These are phyloP conservation scores for Cryptocephalus moraei DNA, from an alignment of 2,888 invertebrate species.

Conservation along the genomic window DNA sequence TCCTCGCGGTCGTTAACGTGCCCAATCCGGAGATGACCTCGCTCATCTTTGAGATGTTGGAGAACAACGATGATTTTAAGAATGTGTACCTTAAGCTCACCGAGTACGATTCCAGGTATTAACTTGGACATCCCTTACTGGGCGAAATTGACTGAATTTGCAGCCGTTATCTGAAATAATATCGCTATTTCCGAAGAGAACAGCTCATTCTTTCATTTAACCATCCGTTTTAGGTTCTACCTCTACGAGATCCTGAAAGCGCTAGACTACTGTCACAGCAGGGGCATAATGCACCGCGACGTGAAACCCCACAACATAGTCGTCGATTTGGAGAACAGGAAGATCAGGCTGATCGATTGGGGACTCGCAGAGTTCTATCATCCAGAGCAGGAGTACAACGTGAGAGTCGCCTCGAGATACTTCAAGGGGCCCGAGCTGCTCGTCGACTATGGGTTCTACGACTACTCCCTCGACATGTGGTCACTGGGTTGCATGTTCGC, in stretches of 20 bases:
- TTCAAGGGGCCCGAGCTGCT: constrained; percentile 36
- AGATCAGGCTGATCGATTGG: constrained; percentile 34
- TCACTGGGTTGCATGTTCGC: constrained; percentile 37
- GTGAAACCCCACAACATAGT: constrained; percentile 38
- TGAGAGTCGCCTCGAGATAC: constrained; percentile 35
- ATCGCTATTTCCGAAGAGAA: not conserved
- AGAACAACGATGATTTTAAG: constrained; percentile 34
- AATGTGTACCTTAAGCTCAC: constrained; percentile 32
- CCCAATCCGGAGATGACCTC: constrained; percentile 26
- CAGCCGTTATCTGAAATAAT: no score
- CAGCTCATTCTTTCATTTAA: not conserved
- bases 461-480: constrained; percentile 38
- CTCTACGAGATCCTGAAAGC: constrained; percentile 39
- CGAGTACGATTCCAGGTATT: constrained; percentile 28
- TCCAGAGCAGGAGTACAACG: constrained; percentile 36
- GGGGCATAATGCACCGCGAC: constrained; percentile 37
- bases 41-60: constrained; percentile 32
- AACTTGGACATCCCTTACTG: no score
- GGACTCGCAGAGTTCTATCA: constrained; percentile 37
- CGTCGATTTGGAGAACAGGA: constrained; percentile 29
- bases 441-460: constrained; percentile 35
- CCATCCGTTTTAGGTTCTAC: constrained; percentile 28
- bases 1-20: constrained; percentile 26
- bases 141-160: no score
- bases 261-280: constrained; percentile 35